Evolutionary conservation across 1,140 invertebrate genomes (phyloP).

Genomic region (Laodelphax striatellus): DNA sequence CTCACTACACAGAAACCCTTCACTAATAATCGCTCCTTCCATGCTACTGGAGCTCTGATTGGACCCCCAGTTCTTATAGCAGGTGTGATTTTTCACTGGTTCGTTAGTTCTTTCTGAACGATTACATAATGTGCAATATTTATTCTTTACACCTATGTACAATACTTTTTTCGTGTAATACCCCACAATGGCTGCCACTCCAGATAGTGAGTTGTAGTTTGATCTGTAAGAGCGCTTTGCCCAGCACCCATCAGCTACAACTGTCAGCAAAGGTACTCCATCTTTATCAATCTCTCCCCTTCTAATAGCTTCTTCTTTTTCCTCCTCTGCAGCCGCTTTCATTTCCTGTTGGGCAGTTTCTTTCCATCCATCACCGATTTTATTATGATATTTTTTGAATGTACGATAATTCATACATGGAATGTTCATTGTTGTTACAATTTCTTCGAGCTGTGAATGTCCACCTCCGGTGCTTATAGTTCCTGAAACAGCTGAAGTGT

Average conservation of each 20-base stretch:
- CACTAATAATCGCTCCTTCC: conserved; percentile 19
- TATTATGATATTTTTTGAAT: conserved; percentile 17
- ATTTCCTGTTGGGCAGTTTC: conserved; percentile 23
- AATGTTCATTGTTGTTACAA: conserved; percentile 23
- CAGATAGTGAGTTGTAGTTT: conserved; percentile 16
- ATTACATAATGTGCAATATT: conserved; percentile 20
- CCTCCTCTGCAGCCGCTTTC: conserved; percentile 25
- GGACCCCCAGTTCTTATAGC: conserved; percentile 23
- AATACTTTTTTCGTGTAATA: conserved; percentile 23
- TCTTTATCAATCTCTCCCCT: background rate
- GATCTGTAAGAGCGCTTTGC: conserved; percentile 22
- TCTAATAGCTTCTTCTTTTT: conserved; percentile 11
- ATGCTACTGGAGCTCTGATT: conserved; percentile 26
- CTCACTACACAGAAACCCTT: conserved; percentile 16
- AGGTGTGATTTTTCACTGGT: conserved; percentile 12
- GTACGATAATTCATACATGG: conserved; percentile 21
- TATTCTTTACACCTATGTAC: conserved; percentile 14
- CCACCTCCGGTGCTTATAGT: conserved; percentile 23
- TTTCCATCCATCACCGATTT: conserved; percentile 13
- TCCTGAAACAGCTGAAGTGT: conserved; percentile 20
- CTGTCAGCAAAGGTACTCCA: background rate
- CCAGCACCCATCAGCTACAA: conserved; percentile 22
- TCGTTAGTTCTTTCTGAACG: conserved; percentile 23
- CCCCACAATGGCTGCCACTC: conserved; percentile 17
- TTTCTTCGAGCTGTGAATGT: conserved; percentile 23